Evolutionary conservation across 2,888 invertebrate species (phyloP).

Genomic region (Netelia melanura): DNA sequence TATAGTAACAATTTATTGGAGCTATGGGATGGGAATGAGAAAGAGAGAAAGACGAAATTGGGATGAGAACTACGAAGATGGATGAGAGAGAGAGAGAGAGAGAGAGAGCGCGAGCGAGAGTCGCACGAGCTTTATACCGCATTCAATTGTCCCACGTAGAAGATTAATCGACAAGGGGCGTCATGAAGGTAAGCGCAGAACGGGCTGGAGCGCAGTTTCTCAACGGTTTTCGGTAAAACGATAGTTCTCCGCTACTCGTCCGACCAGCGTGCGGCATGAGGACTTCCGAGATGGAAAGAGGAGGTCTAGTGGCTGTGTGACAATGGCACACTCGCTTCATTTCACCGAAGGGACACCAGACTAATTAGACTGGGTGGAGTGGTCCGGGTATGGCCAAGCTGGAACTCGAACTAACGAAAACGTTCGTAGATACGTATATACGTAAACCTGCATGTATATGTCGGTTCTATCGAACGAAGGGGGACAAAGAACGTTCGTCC

Average conservation of each 20-base stretch:
- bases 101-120: constrained; percentile 62
- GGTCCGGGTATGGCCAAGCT: constrained; percentile 21
- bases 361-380: constrained; percentile 50
- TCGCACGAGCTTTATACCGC: constrained; percentile 59
- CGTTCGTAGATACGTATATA: background rate
- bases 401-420: constrained; percentile 8
- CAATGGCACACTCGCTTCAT: constrained; percentile 59
- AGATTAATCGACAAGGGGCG: constrained; percentile 58
- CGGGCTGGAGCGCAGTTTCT: constrained; percentile 41
- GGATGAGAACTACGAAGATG: constrained; percentile 18
- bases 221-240: constrained; percentile 50
- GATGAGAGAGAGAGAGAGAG: constrained; percentile 21
- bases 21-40: constrained; percentile 23
- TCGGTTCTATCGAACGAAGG: background rate
- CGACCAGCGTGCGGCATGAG: constrained; percentile 12
- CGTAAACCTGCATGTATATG: background rate
- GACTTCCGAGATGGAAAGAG: constrained; percentile 22
- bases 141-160: constrained; percentile 59
- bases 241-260: constrained; percentile 34
- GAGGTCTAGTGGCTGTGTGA: constrained; percentile 26
- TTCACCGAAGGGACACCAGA: constrained; percentile 59
- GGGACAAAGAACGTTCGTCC: background rate
- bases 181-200: constrained; percentile 36
- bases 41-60: constrained; percentile 6
- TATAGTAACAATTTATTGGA: constrained; percentile 37